Percentiles rank a stretch among this genome's conserved stretches.
Conservation (phyloP, 2,888 invertebrate species). For the Drosophila rellima region DNA sequence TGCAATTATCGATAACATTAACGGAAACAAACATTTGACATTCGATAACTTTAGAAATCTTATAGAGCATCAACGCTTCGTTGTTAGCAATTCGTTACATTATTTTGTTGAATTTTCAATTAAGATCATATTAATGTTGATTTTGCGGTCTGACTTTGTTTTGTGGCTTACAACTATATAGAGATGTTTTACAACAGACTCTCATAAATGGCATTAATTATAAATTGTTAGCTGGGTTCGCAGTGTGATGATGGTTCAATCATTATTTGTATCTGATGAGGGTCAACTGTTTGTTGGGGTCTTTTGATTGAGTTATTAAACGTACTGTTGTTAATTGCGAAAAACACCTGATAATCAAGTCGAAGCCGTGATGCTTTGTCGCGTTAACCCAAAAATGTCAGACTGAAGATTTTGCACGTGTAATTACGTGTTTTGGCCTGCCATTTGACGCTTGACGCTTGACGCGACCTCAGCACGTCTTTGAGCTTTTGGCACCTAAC, state of each 20-base stretch:
- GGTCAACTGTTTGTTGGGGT: slow-evolving; percentile 48
- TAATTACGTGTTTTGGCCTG: slow-evolving; percentile 57
- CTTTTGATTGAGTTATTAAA: slow-evolving; percentile 74
- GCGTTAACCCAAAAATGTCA: slow-evolving; percentile 77
- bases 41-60: no score
- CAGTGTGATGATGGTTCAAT: slow-evolving; percentile 22
- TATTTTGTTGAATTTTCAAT: slow-evolving; percentile 47
- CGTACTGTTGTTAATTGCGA: slow-evolving; percentile 66
- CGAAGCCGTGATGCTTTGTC: slow-evolving; percentile 55
- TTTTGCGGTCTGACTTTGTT: slow-evolving; percentile 50
- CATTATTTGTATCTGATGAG: slow-evolving; percentile 54
- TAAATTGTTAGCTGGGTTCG: slow-evolving; percentile 25
- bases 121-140: slow-evolving; percentile 61
- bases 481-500: slow-evolving; percentile 48
- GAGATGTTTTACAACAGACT: slow-evolving; percentile 4
- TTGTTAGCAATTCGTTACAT: slow-evolving; percentile 5
- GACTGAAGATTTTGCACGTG: slow-evolving; percentile 59
- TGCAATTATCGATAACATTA: background rate
- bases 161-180: slow-evolving; percentile 52
- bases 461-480: slow-evolving; percentile 61
- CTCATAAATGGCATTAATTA: slow-evolving; percentile 66
- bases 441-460: slow-evolving; percentile 51
- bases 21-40: background rate
- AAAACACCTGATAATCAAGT: slow-evolving; percentile 33
- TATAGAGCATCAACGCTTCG: slow-evolving; percentile 35